Percentiles rank a stretch among this genome's conserved stretches.
Conservation (phyloP, 2,113 vertebrate species). For the Thymallus thymallus region DNA sequence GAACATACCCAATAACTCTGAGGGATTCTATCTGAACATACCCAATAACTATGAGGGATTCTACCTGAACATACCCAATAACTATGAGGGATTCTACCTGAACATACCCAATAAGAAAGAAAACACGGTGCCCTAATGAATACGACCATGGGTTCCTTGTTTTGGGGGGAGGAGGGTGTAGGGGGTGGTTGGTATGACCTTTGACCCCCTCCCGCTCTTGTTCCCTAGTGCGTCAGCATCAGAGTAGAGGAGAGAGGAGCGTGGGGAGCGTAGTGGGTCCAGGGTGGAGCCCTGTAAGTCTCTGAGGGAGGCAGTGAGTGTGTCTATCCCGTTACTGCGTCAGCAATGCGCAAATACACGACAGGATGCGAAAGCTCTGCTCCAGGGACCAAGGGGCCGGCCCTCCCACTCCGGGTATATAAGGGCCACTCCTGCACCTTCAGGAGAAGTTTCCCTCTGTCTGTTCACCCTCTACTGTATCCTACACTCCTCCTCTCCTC, state of each 20-base stretch:
- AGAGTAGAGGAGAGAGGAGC: not conserved
- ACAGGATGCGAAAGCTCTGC: not conserved
- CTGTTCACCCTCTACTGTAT: not conserved
- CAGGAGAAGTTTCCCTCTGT: constrained; percentile 1
- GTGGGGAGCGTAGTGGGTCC: not conserved
- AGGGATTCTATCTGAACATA: too few relatives aligned
- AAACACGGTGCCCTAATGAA: too few relatives aligned
- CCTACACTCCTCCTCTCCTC: not conserved
- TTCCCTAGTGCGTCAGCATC: not conserved
- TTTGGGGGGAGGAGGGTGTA: not conserved
- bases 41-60: too few relatives aligned
- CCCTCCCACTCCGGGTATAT: constrained; percentile 1
- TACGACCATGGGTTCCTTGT: too few relatives aligned
- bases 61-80: too few relatives aligned
- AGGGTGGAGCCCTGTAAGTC: not conserved
- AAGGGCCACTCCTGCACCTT: constrained; percentile 4
- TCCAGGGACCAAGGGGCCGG: not conserved
- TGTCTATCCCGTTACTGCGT: constrained; percentile 1
- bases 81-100: too few relatives aligned
- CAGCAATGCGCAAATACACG: constrained; percentile 1
- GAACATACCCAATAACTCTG: too few relatives aligned
- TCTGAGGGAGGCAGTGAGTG: not conserved
- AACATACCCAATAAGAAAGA: too few relatives aligned
- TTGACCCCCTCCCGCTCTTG: not conserved
- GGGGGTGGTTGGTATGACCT: not conserved